Evolutionary conservation across 2,888 invertebrate species (phyloP).

Genomic region (Creontiades dilutus): DNA sequence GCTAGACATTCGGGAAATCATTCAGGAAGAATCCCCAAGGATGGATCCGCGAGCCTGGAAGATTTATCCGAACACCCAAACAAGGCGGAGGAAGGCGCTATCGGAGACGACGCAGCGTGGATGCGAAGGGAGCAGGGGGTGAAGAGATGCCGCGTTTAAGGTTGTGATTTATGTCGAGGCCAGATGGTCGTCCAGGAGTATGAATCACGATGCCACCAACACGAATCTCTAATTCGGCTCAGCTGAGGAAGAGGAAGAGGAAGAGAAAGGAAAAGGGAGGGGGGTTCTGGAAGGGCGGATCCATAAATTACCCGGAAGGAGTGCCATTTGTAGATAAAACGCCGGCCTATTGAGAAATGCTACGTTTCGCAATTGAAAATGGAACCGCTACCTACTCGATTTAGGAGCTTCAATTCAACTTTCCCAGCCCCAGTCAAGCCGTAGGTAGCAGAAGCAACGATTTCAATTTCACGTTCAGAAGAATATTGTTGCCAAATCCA

Average conservation of each 20-base stretch:
- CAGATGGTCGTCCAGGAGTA: conserved; percentile 70
- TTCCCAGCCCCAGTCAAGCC: not conserved
- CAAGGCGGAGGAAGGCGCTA: conserved; percentile 30
- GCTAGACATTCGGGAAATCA: too few relatives aligned
- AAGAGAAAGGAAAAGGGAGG: not conserved
- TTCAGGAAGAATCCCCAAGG: not conserved
- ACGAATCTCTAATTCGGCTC: conserved; percentile 69
- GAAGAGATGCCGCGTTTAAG: conserved; percentile 43
- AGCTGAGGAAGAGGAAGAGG: too few relatives aligned
- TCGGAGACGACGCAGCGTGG: not conserved
- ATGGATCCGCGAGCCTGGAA: not conserved
- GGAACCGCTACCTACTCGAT: not conserved
- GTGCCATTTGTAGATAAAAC: conserved; percentile 60
- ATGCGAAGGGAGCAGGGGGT: not conserved
- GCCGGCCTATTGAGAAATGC: conserved; percentile 69
- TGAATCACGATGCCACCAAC: conserved; percentile 69
- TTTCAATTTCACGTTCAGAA: too few relatives aligned
- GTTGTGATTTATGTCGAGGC: conserved; percentile 69
- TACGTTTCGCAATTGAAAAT: conserved; percentile 61
- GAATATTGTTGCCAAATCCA: too few relatives aligned
- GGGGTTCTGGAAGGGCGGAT: not conserved
- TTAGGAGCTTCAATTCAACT: conserved; percentile 1
- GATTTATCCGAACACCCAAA: conserved; percentile 26
- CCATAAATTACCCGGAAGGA: conserved; percentile 64
- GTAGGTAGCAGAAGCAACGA: too few relatives aligned